Evolutionary conservation across 2,113 vertebrate genomes (phyloP).

Genomic region (Trichechus manatus): DNA sequence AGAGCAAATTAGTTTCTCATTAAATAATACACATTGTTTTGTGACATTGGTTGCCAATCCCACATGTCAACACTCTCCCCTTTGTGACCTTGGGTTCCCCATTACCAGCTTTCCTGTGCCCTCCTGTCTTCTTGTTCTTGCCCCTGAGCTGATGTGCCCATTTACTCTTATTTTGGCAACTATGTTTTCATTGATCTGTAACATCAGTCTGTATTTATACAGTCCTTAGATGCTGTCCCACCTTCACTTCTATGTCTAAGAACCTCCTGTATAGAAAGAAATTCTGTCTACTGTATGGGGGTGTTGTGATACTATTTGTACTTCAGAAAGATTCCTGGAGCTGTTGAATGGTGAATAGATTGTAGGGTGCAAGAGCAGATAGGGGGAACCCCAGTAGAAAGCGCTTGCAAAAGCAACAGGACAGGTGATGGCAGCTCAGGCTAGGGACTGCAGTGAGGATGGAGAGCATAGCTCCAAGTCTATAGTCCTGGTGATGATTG

Average conservation of each 20-base stretch:
- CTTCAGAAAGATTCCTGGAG: constrained; percentile 38
- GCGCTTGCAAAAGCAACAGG: neutral
- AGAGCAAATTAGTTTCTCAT: no score
- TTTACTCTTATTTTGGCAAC: neutral
- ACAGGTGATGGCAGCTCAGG: neutral
- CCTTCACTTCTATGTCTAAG: neutral
- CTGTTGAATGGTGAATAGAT: constrained; percentile 4
- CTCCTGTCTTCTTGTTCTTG: no score
- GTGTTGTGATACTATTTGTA: neutral
- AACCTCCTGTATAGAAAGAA: neutral
- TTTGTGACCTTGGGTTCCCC: no score
- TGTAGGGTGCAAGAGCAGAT: neutral
- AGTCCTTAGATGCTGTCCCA: neutral
- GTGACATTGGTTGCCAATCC: no score
- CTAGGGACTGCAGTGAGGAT: neutral
- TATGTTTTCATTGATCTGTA: neutral
- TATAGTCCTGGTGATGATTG: neutral
- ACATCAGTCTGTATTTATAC: neutral
- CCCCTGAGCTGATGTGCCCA: no score
- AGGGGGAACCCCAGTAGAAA: neutral
- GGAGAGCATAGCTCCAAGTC: neutral
- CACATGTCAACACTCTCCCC: no score
- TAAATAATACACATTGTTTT: no score
- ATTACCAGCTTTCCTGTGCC: no score
- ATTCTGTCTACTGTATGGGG: neutral